Evolutionary conservation across 2,797 vertebrate species (phyloP).

Genomic region (Anabacerthia variegaticeps): DNA sequence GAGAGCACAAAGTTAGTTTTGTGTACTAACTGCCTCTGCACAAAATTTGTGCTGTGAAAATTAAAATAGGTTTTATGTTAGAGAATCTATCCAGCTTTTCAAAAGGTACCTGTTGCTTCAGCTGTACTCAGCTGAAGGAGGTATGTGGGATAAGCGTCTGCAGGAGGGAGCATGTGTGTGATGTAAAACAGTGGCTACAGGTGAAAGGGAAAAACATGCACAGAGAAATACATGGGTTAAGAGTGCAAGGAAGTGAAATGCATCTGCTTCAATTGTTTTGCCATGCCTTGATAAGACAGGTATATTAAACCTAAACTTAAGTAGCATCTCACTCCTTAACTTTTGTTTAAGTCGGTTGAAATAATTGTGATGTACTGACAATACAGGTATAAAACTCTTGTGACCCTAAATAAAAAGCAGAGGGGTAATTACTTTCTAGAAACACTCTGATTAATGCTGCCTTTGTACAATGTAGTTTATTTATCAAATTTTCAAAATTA

Average conservation of each 20-base stretch:
- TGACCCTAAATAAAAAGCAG: not conserved
- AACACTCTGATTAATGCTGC: not conserved
- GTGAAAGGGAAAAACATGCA: not conserved
- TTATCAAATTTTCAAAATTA: not conserved
- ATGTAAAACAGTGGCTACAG: not conserved
- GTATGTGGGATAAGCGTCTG: not conserved
- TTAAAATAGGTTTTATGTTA: not conserved
- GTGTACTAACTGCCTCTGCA: not conserved
- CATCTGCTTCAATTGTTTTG: not conserved
- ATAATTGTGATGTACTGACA: not conserved
- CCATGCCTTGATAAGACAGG: not conserved
- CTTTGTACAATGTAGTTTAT: not conserved
- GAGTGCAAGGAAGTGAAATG: not conserved
- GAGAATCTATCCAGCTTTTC: not conserved
- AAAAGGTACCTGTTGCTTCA: not conserved
- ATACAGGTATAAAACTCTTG: not conserved
- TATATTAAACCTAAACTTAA: not conserved
- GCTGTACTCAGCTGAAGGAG: not conserved
- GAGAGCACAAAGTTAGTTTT: not conserved
- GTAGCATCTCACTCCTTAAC: not conserved
- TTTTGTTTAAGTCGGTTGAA: not conserved
- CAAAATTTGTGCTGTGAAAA: not conserved
- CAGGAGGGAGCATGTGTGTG: not conserved
- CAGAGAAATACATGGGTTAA: not conserved
- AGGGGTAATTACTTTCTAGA: not conserved